Conservation (phyloP, 2,113 vertebrate genomes). For the Catharus minimus region DNA sequence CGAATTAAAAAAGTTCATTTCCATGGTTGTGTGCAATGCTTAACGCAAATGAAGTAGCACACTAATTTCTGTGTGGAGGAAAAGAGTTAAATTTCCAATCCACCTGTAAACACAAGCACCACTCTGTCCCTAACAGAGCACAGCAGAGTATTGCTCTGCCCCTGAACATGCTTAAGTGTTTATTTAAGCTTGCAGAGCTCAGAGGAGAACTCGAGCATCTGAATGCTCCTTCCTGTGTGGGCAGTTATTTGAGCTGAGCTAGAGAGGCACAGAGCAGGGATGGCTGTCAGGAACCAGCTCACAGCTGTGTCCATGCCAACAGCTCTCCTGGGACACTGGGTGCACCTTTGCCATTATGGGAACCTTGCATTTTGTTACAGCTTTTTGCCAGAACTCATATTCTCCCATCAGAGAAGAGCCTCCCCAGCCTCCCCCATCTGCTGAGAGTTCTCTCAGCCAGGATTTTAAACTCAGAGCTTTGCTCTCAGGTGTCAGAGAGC, state of each 20-base stretch:
- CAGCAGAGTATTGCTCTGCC: neutral
- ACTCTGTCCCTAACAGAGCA: neutral
- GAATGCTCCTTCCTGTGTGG: neutral
- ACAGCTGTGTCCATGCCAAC: rapidly evolving
- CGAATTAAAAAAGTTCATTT: neutral
- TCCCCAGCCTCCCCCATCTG: too few species aligned
- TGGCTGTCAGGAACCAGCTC: neutral
- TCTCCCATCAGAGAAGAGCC: neutral
- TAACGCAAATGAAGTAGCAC: neutral
- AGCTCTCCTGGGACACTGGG: neutral
- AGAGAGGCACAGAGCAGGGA: neutral
- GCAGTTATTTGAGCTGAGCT: neutral
- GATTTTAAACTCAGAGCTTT: neutral
- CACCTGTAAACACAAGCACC: neutral
- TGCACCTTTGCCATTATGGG: neutral
- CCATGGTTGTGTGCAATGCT: neutral
- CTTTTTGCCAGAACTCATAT: neutral
- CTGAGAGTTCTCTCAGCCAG: neutral
- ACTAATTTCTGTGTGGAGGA: neutral
- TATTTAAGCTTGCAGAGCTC: neutral
- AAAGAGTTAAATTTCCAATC: neutral
- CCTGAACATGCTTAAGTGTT: neutral
- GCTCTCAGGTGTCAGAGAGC: neutral
- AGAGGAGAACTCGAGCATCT: neutral
- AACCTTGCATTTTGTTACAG: neutral